These are phyloP conservation scores for Synanthedon vespiformis DNA, from an alignment of 2,888 invertebrate genomes.

Conservation along the genomic window DNA sequence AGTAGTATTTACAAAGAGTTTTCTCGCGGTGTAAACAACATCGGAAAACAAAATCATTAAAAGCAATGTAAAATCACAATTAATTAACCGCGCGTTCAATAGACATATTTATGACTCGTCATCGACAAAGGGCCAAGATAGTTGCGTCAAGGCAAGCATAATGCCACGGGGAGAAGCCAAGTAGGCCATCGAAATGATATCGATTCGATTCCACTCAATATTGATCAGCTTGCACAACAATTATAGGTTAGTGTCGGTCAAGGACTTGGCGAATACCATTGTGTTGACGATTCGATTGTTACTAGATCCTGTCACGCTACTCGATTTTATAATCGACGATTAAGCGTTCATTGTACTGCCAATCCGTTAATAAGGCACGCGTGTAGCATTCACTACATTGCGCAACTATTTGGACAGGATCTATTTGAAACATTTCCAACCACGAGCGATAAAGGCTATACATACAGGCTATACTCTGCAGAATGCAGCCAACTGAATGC, in stretches of 20 bases:
- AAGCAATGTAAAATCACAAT: constrained; percentile 6
- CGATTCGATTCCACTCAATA: constrained; percentile 45
- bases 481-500: too few species aligned
- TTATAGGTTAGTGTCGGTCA: constrained; percentile 50
- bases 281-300: constrained; percentile 32
- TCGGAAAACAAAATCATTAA: not conserved
- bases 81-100: constrained; percentile 32
- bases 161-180: constrained; percentile 35
- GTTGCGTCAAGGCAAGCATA: constrained; percentile 39
- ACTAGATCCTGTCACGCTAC: constrained; percentile 7
- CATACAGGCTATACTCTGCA: too few species aligned
- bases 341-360: constrained; percentile 27
- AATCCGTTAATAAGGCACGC: constrained; percentile 4
- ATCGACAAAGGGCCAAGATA: constrained; percentile 28
- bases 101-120: constrained; percentile 27
- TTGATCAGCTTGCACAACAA: constrained; percentile 38
- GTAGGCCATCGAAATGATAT: constrained; percentile 36
- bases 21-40: not conserved
- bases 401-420: not conserved
- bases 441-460: too few species aligned
- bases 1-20: too few species aligned
- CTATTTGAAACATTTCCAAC: too few species aligned
- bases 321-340: constrained; percentile 6
- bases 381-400: not conserved
- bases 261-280: constrained; percentile 34